Base-by-base conservation (phyloP, 2,797 vertebrate species). In the Lycodopsis pacificus region DNA sequence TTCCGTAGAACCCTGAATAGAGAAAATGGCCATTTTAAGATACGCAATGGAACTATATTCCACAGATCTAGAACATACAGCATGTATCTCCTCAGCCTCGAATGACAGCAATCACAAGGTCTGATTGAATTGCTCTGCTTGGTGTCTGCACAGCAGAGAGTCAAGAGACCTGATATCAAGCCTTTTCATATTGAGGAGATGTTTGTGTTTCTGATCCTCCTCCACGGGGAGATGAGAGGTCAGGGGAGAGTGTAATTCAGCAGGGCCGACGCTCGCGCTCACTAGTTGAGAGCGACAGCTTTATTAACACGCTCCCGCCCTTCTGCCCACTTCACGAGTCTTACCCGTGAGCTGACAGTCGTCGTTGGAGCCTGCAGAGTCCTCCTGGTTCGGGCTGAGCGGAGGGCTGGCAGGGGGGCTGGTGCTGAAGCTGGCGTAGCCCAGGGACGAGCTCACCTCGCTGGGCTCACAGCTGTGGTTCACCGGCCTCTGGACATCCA, bases 391-490 rank as follows among this genome's bases (percentile, higher is more conserved):
- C 56, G 97, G 98, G 90, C 96, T 96, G 85, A 96, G 91, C 1
- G 96, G 95, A 48, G 97, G 95, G 89, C 96, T 96, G 83, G 95
- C 94, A 1, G 96, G 95, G 81, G 97, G 95, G 86, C 96, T 96
- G 88, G 97, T 96, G 93, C 96, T 94, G 91, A 97, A 97, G 89
- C 95, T 97, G 90, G 97, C 91, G 89, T 96, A 97, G 66, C 96
- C 97, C 91, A 96, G 85, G 48, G 97, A 97, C 30, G 98, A 97
- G 94, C 93, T 98, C 91, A 98, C 97, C 93, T 98, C 97, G 14
- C 97, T 98, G 72, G 97, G 97, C 86, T 98, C 97, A 73, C 97
- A 97, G 91, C 95, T 96, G 89, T 97, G 97, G 92, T 97, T 98
- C 40, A 93, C 87, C n/a, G 96, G 94, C 91, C 96, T 95, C 75